Conservation (phyloP, 1,140 invertebrate species). For the Drosophila pectinifera region DNA sequence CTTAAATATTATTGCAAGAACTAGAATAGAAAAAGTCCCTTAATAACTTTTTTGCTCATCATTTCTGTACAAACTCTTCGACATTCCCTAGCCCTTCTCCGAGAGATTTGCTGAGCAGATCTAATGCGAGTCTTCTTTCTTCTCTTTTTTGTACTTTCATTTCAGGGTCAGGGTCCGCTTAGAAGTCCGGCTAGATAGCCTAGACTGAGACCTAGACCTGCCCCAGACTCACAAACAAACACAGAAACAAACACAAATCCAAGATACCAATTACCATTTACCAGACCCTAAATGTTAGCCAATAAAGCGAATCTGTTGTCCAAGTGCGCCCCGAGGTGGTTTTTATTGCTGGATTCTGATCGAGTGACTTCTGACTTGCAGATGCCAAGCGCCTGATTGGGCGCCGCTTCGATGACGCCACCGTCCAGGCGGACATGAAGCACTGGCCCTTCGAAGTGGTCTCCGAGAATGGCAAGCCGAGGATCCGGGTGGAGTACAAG, state of each 20-base stretch:
- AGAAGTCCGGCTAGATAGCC: conserved; percentile 54
- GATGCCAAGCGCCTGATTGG: conserved; percentile 97
- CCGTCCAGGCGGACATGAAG: conserved; percentile 97
- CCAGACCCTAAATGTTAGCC: conserved; percentile 38
- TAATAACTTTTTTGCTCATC: neutral
- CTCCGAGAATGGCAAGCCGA: conserved; percentile 92
- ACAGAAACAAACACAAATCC: conserved; percentile 3
- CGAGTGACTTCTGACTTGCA: conserved; percentile 88
- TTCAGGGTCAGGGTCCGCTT: conserved; percentile 74
- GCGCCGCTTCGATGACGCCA: conserved; percentile 94
- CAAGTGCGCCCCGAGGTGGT: conserved; percentile 27
- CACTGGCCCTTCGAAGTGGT: conserved; percentile 98
- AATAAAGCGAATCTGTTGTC: conserved; percentile 56
- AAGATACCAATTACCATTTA: conserved; percentile 17
- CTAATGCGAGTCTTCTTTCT: conserved; percentile 66
- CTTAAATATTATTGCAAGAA: too few relatives aligned
- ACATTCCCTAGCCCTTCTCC: neutral
- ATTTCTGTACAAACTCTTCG: neutral
- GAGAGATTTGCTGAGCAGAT: conserved; percentile 37
- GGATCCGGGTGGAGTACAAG: conserved; percentile 95
- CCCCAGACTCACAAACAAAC: conserved; percentile 28
- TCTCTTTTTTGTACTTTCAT: conserved; percentile 74
- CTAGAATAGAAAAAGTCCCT: neutral
- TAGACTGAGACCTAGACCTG: conserved; percentile 39
- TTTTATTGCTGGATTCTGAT: conserved; percentile 36